Conservation (phyloP, 92 coral and sea anemone species). For the Plumapathes pennacea region DNA sequence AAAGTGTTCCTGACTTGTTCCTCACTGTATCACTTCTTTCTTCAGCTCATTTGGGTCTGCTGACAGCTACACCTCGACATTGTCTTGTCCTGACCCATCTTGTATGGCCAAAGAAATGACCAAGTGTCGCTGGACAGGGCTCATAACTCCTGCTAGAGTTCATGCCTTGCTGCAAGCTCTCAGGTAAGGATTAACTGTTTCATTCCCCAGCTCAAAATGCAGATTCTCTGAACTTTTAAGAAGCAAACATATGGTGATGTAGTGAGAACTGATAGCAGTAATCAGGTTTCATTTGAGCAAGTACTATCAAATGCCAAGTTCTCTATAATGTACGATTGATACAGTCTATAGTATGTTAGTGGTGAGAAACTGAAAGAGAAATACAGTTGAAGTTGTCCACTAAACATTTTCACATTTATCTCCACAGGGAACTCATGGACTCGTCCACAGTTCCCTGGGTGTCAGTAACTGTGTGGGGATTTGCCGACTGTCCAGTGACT, state of each 20-base stretch:
- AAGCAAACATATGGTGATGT: no score
- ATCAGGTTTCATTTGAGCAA: no score
- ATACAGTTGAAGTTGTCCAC: background rate
- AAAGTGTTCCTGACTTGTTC: no score
- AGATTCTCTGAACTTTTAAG: no score
- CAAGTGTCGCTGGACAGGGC: conserved; percentile 82
- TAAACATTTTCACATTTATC: no score
- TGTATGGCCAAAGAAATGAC: conserved; percentile 23
- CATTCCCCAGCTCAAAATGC: no score
- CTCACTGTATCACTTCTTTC: background rate
- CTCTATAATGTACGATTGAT: no score
- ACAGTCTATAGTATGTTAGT: no score
- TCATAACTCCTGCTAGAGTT: conserved; percentile 57
- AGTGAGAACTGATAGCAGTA: no score
- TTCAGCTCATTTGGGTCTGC: conserved; percentile 63
- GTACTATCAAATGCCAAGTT: no score
- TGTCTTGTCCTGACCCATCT: conserved; percentile 81
- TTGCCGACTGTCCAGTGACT: conserved; percentile 82
- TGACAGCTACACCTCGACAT: conserved; percentile 70
- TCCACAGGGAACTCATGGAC: conserved; percentile 1
- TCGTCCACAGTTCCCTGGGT: conserved; percentile 63
- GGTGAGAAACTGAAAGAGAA: background rate
- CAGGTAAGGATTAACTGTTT: conserved; percentile 48
- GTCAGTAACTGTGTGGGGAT: conserved; percentile 92
- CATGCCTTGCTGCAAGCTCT: conserved; percentile 57